Percentiles rank a stretch among this genome's conserved stretches.
These are phyloP conservation scores for Matsumyia berberina DNA, from an alignment of 2,888 invertebrate species.

Conservation along the genomic window DNA sequence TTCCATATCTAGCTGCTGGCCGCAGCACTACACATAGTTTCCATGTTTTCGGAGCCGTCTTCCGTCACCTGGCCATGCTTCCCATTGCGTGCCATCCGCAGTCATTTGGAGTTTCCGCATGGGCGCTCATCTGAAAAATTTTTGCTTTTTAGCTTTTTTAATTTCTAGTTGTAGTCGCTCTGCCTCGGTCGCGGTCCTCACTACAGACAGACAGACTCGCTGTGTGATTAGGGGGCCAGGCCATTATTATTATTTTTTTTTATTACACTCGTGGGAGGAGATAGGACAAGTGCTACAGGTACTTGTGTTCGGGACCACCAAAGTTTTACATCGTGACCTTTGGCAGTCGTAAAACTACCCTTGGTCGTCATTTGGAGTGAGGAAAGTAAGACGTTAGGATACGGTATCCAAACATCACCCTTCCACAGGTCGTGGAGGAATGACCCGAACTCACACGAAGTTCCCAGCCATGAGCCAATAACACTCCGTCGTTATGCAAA, in stretches of 20 bases:
- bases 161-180: slow-evolving; percentile 77
- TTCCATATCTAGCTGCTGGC: slow-evolving; percentile 66
- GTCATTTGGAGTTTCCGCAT: slow-evolving; percentile 84
- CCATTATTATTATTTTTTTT: slow-evolving; percentile 53
- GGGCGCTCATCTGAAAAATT: slow-evolving; percentile 84
- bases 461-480: slow-evolving; percentile 49
- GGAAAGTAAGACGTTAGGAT: background rate
- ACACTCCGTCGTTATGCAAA: slow-evolving; percentile 64
- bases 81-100: slow-evolving; percentile 79
- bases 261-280: slow-evolving; percentile 52
- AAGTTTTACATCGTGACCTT: slow-evolving; percentile 24
- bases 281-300: background rate
- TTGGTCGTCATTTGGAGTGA: background rate
- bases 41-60: slow-evolving; percentile 61
- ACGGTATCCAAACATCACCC: slow-evolving; percentile 28
- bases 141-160: slow-evolving; percentile 80
- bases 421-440: slow-evolving; percentile 60
- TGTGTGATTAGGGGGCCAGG: slow-evolving; percentile 58
- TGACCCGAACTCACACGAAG: slow-evolving; percentile 73
- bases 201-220: background rate
- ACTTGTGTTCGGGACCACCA: slow-evolving; percentile 34
- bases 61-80: slow-evolving; percentile 77
- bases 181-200: background rate
- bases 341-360: background rate
- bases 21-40: background rate